A percentile compares a stretch with the other conserved stretches of the same genome.
Conservation (phyloP, 2,113 vertebrate genomes). For the Pachyramphus minor region DNA sequence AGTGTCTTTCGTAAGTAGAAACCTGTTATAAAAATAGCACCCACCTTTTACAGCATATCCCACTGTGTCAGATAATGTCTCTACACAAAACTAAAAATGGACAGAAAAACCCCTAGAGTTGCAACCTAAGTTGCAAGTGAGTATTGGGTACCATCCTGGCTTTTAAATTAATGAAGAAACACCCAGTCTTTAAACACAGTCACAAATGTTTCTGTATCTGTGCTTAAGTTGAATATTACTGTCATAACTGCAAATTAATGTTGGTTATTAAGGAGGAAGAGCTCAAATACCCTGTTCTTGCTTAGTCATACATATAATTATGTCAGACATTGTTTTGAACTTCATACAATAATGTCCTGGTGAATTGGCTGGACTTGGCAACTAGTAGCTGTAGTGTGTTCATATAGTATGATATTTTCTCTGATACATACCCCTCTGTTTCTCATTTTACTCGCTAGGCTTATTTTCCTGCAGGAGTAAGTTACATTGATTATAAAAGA, state of each 20-base stretch:
- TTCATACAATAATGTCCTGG: not conserved
- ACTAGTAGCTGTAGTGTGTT: not conserved
- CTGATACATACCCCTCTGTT: not conserved
- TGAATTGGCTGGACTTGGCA: not conserved
- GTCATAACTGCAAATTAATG: not conserved
- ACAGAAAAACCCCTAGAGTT: not conserved
- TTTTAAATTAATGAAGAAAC: not conserved
- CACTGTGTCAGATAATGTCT: not conserved
- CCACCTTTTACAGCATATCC: not conserved
- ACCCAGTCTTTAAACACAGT: not conserved
- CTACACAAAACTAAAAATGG: not conserved
- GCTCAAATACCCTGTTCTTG: not conserved
- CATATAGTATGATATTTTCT: not conserved
- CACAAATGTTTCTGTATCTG: not conserved
- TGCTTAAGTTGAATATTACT: not conserved
- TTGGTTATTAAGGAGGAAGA: slow-evolving; percentile 17
- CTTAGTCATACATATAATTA: slow-evolving; percentile 12
- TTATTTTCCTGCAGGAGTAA: not conserved
- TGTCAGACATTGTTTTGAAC: not conserved
- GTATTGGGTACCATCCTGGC: not conserved
- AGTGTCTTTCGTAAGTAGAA: not conserved
- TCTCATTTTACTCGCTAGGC: not conserved
- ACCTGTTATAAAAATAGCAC: not conserved
- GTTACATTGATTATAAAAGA: not conserved
- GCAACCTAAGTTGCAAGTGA: not conserved